Percentiles rank a stretch among this genome's conserved stretches.
Evolutionary conservation across 2,113 vertebrate genomes (phyloP).

Genomic region (Tachuris rubrigastra): DNA sequence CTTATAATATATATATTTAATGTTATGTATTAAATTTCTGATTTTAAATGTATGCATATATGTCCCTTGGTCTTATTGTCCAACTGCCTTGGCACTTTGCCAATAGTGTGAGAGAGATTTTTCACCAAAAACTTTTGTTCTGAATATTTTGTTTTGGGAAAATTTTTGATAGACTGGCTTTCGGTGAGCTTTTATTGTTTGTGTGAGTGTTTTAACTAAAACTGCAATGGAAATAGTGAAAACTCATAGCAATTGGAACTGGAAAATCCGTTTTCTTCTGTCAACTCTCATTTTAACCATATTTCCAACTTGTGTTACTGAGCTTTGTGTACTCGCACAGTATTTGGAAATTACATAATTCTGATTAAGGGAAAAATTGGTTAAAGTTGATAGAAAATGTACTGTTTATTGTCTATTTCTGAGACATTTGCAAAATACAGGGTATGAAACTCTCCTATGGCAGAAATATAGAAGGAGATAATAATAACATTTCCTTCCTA

Average conservation of each 20-base stretch:
- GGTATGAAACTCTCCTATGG: not conserved
- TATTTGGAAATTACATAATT: not conserved
- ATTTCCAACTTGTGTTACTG: not conserved
- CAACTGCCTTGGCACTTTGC: not conserved
- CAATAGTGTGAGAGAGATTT: not conserved
- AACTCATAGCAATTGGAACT: not conserved
- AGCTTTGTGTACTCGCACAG: not conserved
- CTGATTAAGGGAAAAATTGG: not conserved
- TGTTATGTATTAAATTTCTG: not conserved
- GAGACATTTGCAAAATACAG: not conserved
- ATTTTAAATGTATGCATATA: not conserved
- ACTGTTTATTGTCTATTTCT: not conserved
- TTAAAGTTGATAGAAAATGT: not conserved
- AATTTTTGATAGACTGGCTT: not conserved
- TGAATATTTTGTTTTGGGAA: not conserved
- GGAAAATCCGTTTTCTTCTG: not conserved
- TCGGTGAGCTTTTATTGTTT: not conserved
- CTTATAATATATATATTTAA: not conserved
- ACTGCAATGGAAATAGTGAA: not conserved
- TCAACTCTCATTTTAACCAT: not conserved
- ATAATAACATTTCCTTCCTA: not conserved
- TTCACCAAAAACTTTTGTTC: not conserved
- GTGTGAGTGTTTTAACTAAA: not conserved
- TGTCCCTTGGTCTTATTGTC: not conserved
- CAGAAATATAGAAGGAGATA: not conserved